A percentile compares a stretch with the other conserved stretches of the same genome.
These are phyloP conservation scores for Xiphorhynchus erythropygius DNA, from an alignment of 2,797 vertebrate genomes.

Conservation along the genomic window DNA sequence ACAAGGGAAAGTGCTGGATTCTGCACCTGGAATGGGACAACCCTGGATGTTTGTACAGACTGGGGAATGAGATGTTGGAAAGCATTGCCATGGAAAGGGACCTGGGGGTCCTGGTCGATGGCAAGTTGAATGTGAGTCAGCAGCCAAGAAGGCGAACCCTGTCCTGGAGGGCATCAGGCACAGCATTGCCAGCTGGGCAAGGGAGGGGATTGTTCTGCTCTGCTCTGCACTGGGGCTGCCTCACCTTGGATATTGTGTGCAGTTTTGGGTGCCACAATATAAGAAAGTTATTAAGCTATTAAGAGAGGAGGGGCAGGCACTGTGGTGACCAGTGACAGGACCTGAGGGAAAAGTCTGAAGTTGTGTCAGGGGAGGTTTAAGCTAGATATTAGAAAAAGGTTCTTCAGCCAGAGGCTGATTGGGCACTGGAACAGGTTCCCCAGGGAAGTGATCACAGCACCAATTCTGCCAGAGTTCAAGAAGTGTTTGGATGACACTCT, in stretches of 20 bases:
- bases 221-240: not conserved
- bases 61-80: not conserved
- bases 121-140: not conserved
- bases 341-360: not conserved
- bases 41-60: not conserved
- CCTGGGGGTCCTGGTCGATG: not conserved
- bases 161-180: not conserved
- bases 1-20: not conserved
- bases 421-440: not conserved
- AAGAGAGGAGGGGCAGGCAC: not conserved
- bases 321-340: not conserved
- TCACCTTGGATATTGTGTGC: not conserved
- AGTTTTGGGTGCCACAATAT: not conserved
- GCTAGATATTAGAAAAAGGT: not conserved
- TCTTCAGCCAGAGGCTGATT: not conserved
- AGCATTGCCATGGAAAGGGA: not conserved
- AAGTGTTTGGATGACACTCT: not conserved
- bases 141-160: not conserved
- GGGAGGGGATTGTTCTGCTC: not conserved
- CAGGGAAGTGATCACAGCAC: not conserved
- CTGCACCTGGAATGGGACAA: too few relatives aligned
- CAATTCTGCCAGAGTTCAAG: not conserved
- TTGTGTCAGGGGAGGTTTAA: not conserved
- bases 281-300: not conserved
- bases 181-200: fast-evolving